Evolutionary conservation across 2,888 invertebrate genomes (phyloP).

Genomic region (Catonia carolina): DNA sequence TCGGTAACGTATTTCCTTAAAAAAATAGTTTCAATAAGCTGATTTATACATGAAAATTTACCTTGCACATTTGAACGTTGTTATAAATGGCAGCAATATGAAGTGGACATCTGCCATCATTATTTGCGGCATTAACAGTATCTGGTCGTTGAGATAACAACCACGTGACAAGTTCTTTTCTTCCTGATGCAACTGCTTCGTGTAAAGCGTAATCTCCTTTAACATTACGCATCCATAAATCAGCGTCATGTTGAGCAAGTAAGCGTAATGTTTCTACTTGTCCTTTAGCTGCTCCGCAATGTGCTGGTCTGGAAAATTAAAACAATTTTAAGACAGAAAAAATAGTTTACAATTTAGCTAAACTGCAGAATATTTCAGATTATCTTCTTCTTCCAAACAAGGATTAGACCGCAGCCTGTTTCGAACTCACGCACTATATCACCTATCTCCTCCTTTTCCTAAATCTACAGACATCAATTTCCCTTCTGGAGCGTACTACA

Average conservation of each 20-base stretch:
- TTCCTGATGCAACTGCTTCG: conserved; percentile 89
- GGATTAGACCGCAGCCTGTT: too few species aligned
- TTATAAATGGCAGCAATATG: conserved; percentile 93
- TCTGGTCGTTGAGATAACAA: conserved; percentile 74
- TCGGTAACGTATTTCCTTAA: too few species aligned
- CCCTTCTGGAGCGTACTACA: too few species aligned
- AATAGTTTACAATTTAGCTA: too few species aligned
- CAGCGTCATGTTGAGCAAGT: conserved; percentile 68
- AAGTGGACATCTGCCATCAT: conserved; percentile 85
- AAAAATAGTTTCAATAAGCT: too few species aligned
- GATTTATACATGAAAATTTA: too few species aligned
- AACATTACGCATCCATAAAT: conserved; percentile 86
- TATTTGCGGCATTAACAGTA: conserved; percentile 80
- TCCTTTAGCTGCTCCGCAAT: conserved; percentile 94
- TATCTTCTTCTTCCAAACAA: too few species aligned
- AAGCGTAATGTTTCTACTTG: conserved; percentile 82
- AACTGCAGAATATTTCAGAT: too few species aligned
- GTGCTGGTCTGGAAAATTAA: conserved; percentile 60
- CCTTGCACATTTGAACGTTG: conserved; percentile 86
- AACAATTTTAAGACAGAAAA: too few species aligned
- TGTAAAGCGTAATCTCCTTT: conserved; percentile 93
- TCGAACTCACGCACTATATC: too few species aligned
- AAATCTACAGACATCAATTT: too few species aligned
- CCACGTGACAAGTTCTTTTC: conserved; percentile 84
- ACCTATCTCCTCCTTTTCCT: too few species aligned